Evolutionary conservation across 2,113 vertebrate genomes (phyloP).

Genomic region (Larimichthys crocea): DNA sequence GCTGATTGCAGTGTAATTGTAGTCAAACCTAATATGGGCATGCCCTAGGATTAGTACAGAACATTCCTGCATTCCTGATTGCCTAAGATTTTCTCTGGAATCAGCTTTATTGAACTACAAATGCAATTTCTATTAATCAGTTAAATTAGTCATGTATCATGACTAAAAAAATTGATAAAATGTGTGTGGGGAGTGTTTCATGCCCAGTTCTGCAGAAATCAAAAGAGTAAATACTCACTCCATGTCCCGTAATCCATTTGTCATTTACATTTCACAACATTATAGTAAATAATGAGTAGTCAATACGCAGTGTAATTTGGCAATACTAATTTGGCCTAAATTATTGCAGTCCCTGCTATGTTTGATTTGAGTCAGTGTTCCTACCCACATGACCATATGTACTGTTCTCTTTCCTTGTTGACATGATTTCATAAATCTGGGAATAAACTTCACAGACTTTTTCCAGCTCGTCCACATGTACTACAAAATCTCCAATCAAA

Average conservation of each 20-base stretch:
- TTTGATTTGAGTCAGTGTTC: conserved; percentile 44
- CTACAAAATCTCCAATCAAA: background rate
- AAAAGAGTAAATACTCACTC: background rate
- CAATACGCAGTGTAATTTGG: background rate
- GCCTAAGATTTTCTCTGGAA: background rate
- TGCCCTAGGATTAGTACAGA: background rate
- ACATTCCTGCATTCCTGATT: background rate
- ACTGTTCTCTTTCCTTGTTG: conserved; percentile 4
- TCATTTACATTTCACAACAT: conserved; percentile 32
- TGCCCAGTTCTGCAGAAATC: background rate
- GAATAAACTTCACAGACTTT: conserved; percentile 24
- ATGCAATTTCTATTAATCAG: background rate
- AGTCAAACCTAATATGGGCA: background rate
- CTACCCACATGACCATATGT: background rate
- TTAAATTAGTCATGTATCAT: too few species aligned
- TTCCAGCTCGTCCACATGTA: conserved; percentile 12
- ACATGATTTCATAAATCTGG: conserved; percentile 29
- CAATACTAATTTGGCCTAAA: conserved; percentile 8
- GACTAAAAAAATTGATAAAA: background rate
- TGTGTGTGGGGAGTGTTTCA: background rate
- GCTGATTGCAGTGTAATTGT: conserved; percentile 16
- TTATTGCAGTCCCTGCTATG: conserved; percentile 17
- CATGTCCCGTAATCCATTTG: background rate
- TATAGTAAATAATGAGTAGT: conserved; percentile 8
- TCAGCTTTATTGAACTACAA: background rate